These are phyloP conservation scores for Sebastes minor DNA, from an alignment of 2,797 vertebrate species.

Conservation along the genomic window DNA sequence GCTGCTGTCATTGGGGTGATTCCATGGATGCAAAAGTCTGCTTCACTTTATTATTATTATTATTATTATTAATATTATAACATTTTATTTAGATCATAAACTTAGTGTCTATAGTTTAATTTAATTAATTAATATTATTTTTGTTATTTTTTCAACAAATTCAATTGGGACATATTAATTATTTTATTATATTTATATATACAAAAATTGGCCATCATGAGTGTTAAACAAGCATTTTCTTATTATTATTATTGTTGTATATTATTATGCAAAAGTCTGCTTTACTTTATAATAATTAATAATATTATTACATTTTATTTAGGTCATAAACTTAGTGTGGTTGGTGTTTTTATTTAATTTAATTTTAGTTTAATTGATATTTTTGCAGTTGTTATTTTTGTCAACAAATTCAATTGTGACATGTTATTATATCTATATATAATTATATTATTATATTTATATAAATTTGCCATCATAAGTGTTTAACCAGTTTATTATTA, in stretches of 20 bases:
- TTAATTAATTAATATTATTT: neutral
- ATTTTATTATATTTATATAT: neutral
- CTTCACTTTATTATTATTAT: neutral
- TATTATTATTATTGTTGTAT: too few relatives aligned
- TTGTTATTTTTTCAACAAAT: neutral
- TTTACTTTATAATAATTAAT: rapidly evolving
- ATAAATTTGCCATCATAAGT: neutral
- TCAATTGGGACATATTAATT: neutral
- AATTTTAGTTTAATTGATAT: too few relatives aligned
- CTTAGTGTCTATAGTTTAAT: neutral
- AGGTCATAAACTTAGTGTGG: too few relatives aligned
- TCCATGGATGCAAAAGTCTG: neutral
- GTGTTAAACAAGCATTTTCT: neutral
- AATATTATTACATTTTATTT: too few relatives aligned
- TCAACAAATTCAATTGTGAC: too few relatives aligned
- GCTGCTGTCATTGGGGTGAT: neutral
- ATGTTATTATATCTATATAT: too few relatives aligned
- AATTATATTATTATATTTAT: neutral
- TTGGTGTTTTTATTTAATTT: too few relatives aligned
- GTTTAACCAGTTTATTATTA: neutral
- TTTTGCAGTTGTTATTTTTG: too few relatives aligned
- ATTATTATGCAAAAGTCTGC: too few relatives aligned
- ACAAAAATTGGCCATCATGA: neutral
- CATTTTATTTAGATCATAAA: neutral
- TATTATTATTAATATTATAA: neutral